These are phyloP conservation scores for Parnassius orleans DNA, from an alignment of 2,888 invertebrate genomes.

Conservation along the genomic window DNA sequence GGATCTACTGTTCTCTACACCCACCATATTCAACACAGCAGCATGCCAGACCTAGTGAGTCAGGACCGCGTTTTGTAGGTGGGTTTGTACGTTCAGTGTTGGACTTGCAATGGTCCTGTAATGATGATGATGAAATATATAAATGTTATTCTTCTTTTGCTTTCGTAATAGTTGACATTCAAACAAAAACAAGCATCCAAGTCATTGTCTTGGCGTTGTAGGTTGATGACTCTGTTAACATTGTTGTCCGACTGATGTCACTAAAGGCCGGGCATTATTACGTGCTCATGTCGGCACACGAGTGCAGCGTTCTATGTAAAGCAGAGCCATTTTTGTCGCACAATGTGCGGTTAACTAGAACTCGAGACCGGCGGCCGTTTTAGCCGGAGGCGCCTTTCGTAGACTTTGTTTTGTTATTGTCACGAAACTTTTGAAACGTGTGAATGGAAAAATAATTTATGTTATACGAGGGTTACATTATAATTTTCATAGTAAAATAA, in stretches of 20 bases:
- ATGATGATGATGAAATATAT: not conserved
- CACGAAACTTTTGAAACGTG: too few species aligned
- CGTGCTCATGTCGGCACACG: not conserved
- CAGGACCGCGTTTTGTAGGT: too few species aligned
- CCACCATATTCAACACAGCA: too few species aligned
- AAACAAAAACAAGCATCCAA: not conserved
- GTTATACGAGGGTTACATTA: too few species aligned
- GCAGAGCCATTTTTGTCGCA: slow-evolving; percentile 9
- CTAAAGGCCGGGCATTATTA: not conserved
- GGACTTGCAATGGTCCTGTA: not conserved
- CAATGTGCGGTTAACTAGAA: slow-evolving; percentile 6
- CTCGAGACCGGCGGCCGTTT: not conserved
- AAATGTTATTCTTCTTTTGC: not conserved
- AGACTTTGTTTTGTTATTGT: not conserved
- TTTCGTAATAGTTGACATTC: not conserved
- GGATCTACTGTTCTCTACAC: too few species aligned
- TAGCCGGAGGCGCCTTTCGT: not conserved
- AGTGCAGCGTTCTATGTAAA: slow-evolving; percentile 15
- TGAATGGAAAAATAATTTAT: too few species aligned
- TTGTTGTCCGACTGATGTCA: not conserved
- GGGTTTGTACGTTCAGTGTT: not conserved
- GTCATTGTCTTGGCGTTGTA: not conserved
- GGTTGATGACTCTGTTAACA: slow-evolving; percentile 1
- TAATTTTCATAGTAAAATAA: too few species aligned
- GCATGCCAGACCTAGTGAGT: too few species aligned